Evolutionary conservation across 2,888 invertebrate species (phyloP), one percentile per base, ranked within the genome.

Genomic region (Celastrina argiolus): DNA sequence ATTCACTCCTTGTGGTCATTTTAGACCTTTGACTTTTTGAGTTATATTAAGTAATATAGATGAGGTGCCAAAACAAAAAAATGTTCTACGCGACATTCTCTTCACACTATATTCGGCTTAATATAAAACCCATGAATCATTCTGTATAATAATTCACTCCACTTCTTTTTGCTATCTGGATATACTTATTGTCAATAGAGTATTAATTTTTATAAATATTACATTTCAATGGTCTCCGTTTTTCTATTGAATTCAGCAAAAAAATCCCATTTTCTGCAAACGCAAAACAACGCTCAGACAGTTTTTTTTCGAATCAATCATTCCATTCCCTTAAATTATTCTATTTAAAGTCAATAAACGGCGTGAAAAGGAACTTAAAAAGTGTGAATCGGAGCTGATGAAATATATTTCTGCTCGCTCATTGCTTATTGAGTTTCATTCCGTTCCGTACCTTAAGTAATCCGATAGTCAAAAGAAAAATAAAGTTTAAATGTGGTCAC

Each of bases 401-500:
- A 61, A 61, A 61, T 61, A 61, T 39, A 51, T 22, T 51, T 51
- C 26, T 51, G 22, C 34, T 36, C 61, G 36, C 22, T 18, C 59
- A 16, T 16, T 14, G 61, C 61, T 61, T 61, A 61, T 61, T 61
- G 61, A 39, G 22, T 61, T 61, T 61, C 61, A 22, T 61, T 39
- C 10, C 26, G 14, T 28, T 56, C 56, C 56, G 26, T 26, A 56
- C 61, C 61, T 61, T 22, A 39, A 36, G 61, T 61, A 61, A 61
- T 61, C 61, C 39, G 39, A 61, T 61, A 61, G 61, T 14, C 39
- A 14, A 36, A 61, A 61, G 61, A 61, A 61, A 61, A 61, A 61
- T 39, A 61, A 61, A 61, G 39, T 61, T 61, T 36, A 36, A 61
- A 61, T 36, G 36, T 61, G 61, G 61, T 61, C 61, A 22, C 16